Evolutionary conservation across 2,797 vertebrate genomes (phyloP).

Genomic region (Coranthus polyacanthus): DNA sequence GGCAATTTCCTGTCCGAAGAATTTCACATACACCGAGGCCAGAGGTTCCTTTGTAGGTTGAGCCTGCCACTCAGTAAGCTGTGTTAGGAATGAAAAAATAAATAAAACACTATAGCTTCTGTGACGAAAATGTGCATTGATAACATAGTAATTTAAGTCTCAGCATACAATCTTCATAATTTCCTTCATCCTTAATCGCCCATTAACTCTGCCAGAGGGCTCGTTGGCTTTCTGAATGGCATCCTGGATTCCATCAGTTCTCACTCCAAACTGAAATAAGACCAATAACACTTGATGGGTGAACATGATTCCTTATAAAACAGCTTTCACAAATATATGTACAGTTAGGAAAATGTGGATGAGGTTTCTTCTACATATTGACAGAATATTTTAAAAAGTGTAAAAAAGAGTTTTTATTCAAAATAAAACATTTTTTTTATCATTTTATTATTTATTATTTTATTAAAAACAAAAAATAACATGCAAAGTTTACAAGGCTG

Average conservation of each 20-base stretch:
- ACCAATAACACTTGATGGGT: constrained; percentile 1
- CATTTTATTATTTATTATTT: too few relatives aligned
- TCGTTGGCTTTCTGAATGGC: constrained; percentile 76
- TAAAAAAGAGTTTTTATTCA: neutral
- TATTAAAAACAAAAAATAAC: too few relatives aligned
- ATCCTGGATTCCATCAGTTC: constrained; percentile 84
- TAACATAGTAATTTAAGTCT: neutral
- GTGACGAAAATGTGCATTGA: neutral
- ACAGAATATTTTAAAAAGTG: neutral
- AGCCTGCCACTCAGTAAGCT: constrained; percentile 87
- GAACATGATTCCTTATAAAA: neutral
- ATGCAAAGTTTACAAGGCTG: too few relatives aligned
- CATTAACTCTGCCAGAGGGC: constrained; percentile 38
- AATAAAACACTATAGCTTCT: neutral
- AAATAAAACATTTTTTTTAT: too few relatives aligned
- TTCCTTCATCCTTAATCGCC: constrained; percentile 79
- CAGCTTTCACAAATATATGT: too few relatives aligned
- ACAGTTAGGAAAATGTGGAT: too few relatives aligned
- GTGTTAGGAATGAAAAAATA: constrained; percentile 7
- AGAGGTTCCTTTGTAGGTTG: constrained; percentile 77
- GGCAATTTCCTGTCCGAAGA: constrained; percentile 87
- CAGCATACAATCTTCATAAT: constrained; percentile 83
- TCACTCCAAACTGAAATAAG: constrained; percentile 82
- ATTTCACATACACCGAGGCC: constrained; percentile 82
- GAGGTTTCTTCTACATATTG: neutral